These are phyloP conservation scores for Mormoops blainvillei DNA, from an alignment of 2,113 vertebrate genomes.

Conservation along the genomic window DNA sequence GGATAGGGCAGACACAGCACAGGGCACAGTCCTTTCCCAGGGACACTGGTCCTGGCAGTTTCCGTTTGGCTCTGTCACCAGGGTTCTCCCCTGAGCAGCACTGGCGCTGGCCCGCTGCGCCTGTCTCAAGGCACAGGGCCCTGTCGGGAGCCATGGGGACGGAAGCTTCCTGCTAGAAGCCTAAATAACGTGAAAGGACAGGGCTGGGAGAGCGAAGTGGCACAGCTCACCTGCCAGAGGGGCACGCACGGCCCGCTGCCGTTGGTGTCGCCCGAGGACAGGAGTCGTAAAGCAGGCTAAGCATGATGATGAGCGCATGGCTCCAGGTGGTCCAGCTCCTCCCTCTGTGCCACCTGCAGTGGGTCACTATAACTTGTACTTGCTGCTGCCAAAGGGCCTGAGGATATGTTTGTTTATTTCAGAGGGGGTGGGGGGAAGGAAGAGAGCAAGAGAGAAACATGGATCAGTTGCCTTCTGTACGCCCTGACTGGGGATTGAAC, in stretches of 20 bases:
- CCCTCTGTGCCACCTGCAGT: not conserved
- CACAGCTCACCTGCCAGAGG: not conserved
- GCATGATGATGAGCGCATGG: not conserved
- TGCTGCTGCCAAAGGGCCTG: not conserved
- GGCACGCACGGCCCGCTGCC: fast-evolving
- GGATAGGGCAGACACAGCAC: not conserved
- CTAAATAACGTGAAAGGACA: not conserved
- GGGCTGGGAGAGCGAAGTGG: not conserved
- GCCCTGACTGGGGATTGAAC: too few relatives aligned
- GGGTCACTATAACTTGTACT: not conserved
- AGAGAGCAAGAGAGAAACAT: too few relatives aligned
- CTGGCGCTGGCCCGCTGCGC: not conserved
- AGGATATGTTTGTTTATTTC: too few relatives aligned
- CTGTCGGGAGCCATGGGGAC: not conserved
- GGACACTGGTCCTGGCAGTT: not conserved
- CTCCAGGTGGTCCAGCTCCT: not conserved
- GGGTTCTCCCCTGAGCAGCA: not conserved
- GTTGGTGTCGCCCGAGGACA: not conserved
- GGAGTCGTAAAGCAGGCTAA: not conserved
- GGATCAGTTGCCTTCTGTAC: too few relatives aligned
- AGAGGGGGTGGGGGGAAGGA: too few relatives aligned
- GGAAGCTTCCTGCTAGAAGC: not conserved
- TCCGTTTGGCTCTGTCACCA: not conserved
- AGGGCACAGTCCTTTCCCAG: not conserved
- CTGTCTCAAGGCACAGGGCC: not conserved